A percentile compares a stretch with the other conserved stretches of the same genome.
Evolutionary conservation across 2,888 invertebrate genomes (phyloP).

Genomic region (Hetaerina titia): DNA sequence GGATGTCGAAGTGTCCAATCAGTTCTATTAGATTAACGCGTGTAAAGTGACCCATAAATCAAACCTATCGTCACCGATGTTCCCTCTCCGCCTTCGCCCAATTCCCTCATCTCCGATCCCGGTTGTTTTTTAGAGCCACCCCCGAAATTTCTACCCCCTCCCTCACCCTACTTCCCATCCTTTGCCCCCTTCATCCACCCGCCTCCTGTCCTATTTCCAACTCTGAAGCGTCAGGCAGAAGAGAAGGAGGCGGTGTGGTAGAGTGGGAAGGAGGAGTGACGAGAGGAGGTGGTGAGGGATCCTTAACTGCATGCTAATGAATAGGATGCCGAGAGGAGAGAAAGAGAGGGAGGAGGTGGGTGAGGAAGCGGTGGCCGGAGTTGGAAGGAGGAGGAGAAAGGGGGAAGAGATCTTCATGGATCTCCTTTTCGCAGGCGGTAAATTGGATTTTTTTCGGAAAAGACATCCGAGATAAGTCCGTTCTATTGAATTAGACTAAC

Average conservation of each 20-base stretch:
- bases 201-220: slow-evolving; percentile 47
- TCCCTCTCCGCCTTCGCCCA: background rate
- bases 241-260: background rate
- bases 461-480: slow-evolving; percentile 65
- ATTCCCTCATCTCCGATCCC: background rate
- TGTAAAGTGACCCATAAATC: background rate
- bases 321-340: slow-evolving; percentile 28
- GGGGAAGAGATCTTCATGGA: slow-evolving; percentile 13
- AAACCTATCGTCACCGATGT: background rate
- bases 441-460: slow-evolving; percentile 62
- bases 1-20: background rate
- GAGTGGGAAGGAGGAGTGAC: background rate
- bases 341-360: background rate
- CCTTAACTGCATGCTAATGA: slow-evolving; percentile 67
- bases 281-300: slow-evolving; percentile 33
- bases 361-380: background rate
- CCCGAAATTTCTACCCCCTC: background rate
- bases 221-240: slow-evolving; percentile 37
- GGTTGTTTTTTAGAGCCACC: background rate
- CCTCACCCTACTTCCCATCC: background rate
- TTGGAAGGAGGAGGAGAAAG: background rate
- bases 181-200: background rate
- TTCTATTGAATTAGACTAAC: slow-evolving; percentile 62
- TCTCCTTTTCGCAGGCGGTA: slow-evolving; percentile 58
- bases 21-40: background rate